These are phyloP conservation scores for Conopomorpha cramerella DNA, from an alignment of 1,140 invertebrate species.

Conservation along the genomic window DNA sequence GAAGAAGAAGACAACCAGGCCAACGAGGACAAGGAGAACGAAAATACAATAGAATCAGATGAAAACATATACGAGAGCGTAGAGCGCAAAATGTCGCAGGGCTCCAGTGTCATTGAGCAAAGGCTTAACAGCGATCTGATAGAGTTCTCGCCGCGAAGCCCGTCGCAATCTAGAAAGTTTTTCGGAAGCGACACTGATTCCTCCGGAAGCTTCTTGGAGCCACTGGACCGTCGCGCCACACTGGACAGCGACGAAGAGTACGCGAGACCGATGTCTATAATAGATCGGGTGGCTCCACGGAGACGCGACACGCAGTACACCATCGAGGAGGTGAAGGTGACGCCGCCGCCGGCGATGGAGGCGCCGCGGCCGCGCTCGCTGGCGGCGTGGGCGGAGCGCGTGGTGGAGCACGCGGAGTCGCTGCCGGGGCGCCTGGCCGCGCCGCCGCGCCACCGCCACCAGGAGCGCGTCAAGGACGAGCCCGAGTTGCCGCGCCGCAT, in stretches of 20 bases:
- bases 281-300: constrained; percentile 41
- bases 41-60: constrained; percentile 9
- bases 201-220: constrained; percentile 25
- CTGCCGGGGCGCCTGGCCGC: constrained; percentile 42
- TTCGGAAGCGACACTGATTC: constrained; percentile 27
- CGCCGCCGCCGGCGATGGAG: constrained; percentile 26
- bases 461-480: constrained; percentile 33
- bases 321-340: constrained; percentile 32
- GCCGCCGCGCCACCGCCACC: constrained; percentile 32
- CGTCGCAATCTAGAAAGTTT: constrained; percentile 12
- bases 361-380: constrained; percentile 36
- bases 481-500: constrained; percentile 32
- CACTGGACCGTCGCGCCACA: constrained; percentile 6
- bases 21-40: constrained; percentile 11
- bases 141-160: constrained; percentile 34
- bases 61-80: constrained; percentile 25
- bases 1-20: constrained; percentile 3
- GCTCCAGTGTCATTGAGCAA: too few species aligned
- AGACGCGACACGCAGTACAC: constrained; percentile 26
- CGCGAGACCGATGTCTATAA: constrained; percentile 32
- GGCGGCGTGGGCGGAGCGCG: constrained; percentile 41
- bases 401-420: constrained; percentile 43
- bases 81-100: constrained; percentile 11
- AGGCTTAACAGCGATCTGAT: constrained; percentile 45
- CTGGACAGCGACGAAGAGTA: constrained; percentile 34